A percentile compares a stretch with the other conserved stretches of the same genome.
phyloP scores from a whole-genome alignment of 1,140 invertebrate species.

The Hesperophylax magnus region DNA sequence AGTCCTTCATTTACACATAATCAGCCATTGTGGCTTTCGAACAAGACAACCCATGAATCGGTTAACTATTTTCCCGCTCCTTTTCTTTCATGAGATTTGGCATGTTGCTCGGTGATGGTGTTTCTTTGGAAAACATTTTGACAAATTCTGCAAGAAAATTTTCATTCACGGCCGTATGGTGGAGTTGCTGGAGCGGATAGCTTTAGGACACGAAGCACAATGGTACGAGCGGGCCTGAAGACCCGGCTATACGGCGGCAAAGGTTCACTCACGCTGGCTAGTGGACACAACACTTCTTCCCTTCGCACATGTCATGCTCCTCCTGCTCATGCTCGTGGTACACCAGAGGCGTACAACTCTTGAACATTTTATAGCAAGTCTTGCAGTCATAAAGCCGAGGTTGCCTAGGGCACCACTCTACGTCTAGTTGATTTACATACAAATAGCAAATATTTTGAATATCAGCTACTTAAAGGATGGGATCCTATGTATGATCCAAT shows the following conservation, averaged over 20 bases:
- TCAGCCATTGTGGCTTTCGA: too few relatives aligned
- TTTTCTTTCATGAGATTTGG: not conserved
- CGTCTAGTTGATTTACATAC: not conserved
- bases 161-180: conserved; percentile 59
- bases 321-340: not conserved
- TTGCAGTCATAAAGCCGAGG: not conserved
- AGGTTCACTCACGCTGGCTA: not conserved
- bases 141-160: not conserved
- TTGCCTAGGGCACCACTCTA: not conserved
- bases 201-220: conserved; percentile 70
- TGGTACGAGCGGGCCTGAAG: conserved; percentile 62
- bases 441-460: not conserved
- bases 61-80: not conserved
- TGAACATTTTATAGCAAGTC: conserved; percentile 1
- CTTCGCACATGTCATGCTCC: not conserved
- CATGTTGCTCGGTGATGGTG: not conserved
- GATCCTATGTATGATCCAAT: too few relatives aligned
- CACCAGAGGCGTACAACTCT: not conserved
- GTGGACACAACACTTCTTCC: conserved; percentile 1
- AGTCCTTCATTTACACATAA: conserved; percentile 52
- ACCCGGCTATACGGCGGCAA: conserved; percentile 39
- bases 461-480: not conserved
- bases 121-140: not conserved
- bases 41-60: too few relatives aligned
- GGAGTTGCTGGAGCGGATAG: conserved; percentile 61